Evolutionary conservation across 1,140 invertebrate species (phyloP).

Genomic region (Phymastichus coffea): DNA sequence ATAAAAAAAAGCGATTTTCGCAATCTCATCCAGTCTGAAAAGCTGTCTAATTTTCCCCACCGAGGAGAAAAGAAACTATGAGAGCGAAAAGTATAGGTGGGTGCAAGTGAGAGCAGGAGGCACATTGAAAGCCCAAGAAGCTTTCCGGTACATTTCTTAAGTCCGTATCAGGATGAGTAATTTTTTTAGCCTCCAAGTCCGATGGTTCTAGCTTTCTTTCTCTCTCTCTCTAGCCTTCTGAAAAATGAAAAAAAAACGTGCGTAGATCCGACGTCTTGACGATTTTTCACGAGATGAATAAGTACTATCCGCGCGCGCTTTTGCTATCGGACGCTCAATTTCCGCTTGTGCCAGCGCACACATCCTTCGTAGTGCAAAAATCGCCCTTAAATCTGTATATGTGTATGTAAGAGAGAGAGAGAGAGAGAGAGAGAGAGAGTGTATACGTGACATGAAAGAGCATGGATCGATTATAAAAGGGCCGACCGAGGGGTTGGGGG

Average conservation of each 20-base stretch:
- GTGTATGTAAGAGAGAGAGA: slow-evolving; percentile 15
- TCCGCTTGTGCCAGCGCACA: neutral
- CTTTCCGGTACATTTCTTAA: slow-evolving; percentile 18
- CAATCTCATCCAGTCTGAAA: neutral
- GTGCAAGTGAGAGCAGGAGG: neutral
- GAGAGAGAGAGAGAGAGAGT: too few relatives aligned
- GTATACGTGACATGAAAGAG: neutral
- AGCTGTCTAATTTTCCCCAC: slow-evolving; percentile 16
- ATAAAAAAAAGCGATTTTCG: too few relatives aligned
- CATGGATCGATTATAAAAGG: slow-evolving; percentile 10
- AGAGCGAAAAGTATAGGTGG: neutral
- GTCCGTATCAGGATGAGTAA: slow-evolving; percentile 22
- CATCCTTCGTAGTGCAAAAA: slow-evolving; percentile 25
- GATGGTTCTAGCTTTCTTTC: neutral
- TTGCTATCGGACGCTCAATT: slow-evolving; percentile 25
- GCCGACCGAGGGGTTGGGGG: slow-evolving; percentile 15
- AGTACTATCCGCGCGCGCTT: neutral
- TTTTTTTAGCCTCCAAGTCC: slow-evolving; percentile 1
- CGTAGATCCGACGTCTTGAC: neutral
- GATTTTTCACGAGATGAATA: slow-evolving; percentile 27
- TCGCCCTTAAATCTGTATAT: slow-evolving; percentile 20
- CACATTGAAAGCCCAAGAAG: slow-evolving; percentile 9
- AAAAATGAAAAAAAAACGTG: slow-evolving; percentile 14
- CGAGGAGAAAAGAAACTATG: neutral
- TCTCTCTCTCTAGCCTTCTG: neutral